A percentile compares a stretch with the other conserved stretches of the same genome.
Evolutionary conservation across 2,888 invertebrate genomes (phyloP).

Genomic region (Stenichneumon culpator): DNA sequence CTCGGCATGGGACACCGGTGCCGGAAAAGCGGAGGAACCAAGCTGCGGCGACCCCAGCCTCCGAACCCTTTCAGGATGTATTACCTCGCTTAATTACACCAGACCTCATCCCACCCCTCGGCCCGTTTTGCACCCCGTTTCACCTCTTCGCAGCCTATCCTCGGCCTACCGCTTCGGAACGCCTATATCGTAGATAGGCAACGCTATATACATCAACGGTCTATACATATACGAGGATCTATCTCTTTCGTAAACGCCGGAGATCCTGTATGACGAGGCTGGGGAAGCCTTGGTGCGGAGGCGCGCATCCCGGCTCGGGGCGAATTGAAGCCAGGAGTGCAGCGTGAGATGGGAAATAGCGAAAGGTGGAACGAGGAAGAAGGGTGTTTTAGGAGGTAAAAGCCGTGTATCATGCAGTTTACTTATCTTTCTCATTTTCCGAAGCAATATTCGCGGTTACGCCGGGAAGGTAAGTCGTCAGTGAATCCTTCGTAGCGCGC

Average conservation of each 20-base stretch:
- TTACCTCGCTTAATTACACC: slow-evolving; percentile 71
- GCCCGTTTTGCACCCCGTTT: slow-evolving; percentile 38
- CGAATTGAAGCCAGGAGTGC: slow-evolving; percentile 37
- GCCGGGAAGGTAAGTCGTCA: neutral
- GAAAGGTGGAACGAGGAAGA: neutral
- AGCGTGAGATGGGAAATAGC: neutral
- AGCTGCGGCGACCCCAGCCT: slow-evolving; percentile 56
- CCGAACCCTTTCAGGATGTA: slow-evolving; percentile 68
- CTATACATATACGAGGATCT: neutral
- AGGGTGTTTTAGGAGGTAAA: slow-evolving; percentile 16
- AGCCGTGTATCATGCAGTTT: slow-evolving; percentile 9
- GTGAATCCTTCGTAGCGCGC: neutral
- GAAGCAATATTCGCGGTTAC: neutral
- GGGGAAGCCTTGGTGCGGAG: slow-evolving; percentile 25
- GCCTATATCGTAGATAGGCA: neutral
- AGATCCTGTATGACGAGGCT: neutral
- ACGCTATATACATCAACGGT: neutral
- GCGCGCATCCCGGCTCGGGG: slow-evolving; percentile 28
- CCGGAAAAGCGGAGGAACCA: slow-evolving; percentile 57
- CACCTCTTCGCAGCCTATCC: slow-evolving; percentile 33
- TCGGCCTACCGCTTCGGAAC: slow-evolving; percentile 9
- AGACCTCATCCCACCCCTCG: slow-evolving; percentile 46
- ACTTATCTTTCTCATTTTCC: slow-evolving; percentile 34
- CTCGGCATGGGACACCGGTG: slow-evolving; percentile 45
- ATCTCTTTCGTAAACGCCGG: slow-evolving; percentile 5